A percentile compares a stretch with the other conserved stretches of the same genome.
Evolutionary conservation across 2,113 vertebrate species (phyloP).

Genomic region (Bambusicola thoracicus): DNA sequence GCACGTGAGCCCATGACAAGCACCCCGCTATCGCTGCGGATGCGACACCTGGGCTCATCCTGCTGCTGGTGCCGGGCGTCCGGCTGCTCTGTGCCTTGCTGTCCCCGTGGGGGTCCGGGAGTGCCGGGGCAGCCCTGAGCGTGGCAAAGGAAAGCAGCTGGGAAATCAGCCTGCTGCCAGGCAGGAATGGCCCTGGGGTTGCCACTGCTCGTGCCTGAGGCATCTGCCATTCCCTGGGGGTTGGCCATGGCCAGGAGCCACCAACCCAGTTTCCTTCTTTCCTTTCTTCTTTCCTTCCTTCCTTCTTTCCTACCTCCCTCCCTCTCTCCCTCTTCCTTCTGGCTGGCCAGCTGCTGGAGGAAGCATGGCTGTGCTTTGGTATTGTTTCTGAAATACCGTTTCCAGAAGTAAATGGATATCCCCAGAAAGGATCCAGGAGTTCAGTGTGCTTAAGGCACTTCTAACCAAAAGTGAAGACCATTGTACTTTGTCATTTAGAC

Average conservation of each 20-base stretch:
- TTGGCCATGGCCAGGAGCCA: background rate
- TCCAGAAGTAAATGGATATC: background rate
- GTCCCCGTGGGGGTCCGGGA: background rate
- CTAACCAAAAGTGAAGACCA: background rate
- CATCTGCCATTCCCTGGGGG: background rate
- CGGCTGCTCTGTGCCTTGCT: background rate
- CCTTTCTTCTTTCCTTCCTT: background rate
- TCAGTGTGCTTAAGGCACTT: background rate
- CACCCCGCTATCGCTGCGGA: constrained; percentile 39
- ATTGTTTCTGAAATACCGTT: background rate
- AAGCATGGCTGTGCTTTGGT: background rate
- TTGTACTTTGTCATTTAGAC: background rate
- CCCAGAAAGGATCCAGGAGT: background rate
- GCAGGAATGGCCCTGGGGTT: background rate
- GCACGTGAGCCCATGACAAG: background rate
- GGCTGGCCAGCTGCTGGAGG: background rate
- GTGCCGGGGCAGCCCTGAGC: fast-evolving
- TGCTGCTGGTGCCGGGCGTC: background rate
- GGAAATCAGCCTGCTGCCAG: background rate
- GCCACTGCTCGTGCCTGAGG: background rate
- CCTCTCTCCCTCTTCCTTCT: background rate
- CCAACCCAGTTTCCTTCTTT: background rate
- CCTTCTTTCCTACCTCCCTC: background rate
- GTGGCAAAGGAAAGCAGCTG: background rate
- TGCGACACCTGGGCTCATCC: constrained; percentile 46